Conservation (phyloP, 2,888 invertebrate genomes). For the Parapristionchus giblindavisi region DNA sequence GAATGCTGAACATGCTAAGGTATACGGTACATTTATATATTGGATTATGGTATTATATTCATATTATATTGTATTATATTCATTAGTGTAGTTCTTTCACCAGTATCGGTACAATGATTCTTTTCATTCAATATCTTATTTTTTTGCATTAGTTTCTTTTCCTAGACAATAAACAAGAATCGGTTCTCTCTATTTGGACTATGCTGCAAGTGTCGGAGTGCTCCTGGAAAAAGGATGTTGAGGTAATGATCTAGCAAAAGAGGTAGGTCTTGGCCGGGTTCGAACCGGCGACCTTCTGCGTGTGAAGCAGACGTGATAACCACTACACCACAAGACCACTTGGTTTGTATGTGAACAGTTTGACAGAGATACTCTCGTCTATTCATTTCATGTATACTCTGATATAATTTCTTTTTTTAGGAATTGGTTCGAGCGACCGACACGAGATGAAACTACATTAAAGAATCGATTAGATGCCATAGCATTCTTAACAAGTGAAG, state of each 20-base stretch:
- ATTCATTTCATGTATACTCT: too few species aligned
- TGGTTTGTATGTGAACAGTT: background rate
- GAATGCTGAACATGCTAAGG: conserved; percentile 35
- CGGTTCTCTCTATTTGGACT: conserved; percentile 67
- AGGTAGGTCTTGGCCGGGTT: conserved; percentile 39
- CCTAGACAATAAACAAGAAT: conserved; percentile 24
- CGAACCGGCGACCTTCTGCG: conserved; percentile 52
- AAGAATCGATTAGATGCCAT: conserved; percentile 21
- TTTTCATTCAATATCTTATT: too few species aligned
- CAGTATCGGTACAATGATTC: too few species aligned
- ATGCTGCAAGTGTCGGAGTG: conserved; percentile 79
- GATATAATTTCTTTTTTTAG: conserved; percentile 70
- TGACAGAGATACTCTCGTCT: background rate
- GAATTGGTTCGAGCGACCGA: conserved; percentile 80
- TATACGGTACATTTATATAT: background rate
- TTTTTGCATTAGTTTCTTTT: too few species aligned
- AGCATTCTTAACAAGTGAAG: conserved; percentile 19
- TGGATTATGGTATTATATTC: background rate
- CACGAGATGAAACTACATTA: conserved; percentile 73
- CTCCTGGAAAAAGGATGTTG: conserved; percentile 73
- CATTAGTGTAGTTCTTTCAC: too few species aligned
- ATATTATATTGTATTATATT: too few species aligned
- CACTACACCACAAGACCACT: conserved; percentile 47
- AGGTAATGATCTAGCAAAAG: background rate
- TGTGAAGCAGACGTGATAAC: conserved; percentile 52